Percentiles rank a stretch among this genome's conserved stretches.
phyloP scores from a whole-genome alignment of 2,888 invertebrate genomes.

The Drosophila kuntzei region DNA sequence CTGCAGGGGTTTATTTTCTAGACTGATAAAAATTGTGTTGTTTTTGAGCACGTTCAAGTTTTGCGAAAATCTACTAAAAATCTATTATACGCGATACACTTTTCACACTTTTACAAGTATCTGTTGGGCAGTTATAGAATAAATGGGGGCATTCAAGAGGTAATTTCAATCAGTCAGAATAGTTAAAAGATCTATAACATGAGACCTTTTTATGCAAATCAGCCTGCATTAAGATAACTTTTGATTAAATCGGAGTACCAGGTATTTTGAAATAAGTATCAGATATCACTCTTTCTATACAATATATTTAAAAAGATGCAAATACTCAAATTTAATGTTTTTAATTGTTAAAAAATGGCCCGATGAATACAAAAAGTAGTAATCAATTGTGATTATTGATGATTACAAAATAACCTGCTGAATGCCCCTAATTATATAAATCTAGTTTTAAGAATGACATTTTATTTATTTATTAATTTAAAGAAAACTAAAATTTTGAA shows the following conservation, averaged over 20 bases:
- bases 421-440: not conserved
- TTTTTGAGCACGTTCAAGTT: conserved; percentile 23
- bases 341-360: no score
- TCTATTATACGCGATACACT: conserved; percentile 29
- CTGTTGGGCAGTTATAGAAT: not conserved
- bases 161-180: not conserved
- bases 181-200: not conserved
- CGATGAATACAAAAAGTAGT: not conserved
- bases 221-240: no score
- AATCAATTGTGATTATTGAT: not conserved
- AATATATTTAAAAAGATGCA: no score
- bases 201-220: no score
- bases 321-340: no score
- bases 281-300: no score
- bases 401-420: not conserved
- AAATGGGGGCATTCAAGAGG: not conserved
- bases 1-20: conserved; percentile 1
- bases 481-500: no score
- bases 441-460: conserved; percentile 7
- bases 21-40: conserved; percentile 32
- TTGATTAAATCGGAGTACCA: no score
- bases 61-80: conserved; percentile 39
- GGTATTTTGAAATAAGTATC: no score
- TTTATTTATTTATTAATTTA: no score
- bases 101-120: conserved; percentile 54